phyloP scores from a whole-genome alignment of 2,888 invertebrate species.

The Aplocera efformata region DNA sequence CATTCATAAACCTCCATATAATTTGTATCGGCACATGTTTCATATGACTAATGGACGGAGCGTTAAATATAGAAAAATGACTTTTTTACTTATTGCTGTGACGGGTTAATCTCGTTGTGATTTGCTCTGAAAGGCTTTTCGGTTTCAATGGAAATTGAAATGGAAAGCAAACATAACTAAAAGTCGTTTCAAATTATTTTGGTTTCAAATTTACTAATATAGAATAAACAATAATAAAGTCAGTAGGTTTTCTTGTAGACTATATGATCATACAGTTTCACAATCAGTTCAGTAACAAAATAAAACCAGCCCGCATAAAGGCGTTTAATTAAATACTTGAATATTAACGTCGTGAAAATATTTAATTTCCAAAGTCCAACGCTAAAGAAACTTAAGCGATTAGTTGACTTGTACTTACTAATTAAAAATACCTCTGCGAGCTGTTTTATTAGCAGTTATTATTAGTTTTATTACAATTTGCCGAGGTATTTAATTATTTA shows the following conservation, averaged over 20 bases:
- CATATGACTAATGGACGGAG: slow-evolving; percentile 77
- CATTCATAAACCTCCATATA: slow-evolving; percentile 79
- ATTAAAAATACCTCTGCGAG: slow-evolving; percentile 25
- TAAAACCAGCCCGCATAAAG: slow-evolving; percentile 8
- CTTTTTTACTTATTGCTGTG: slow-evolving; percentile 52
- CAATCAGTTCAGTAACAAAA: slow-evolving; percentile 4
- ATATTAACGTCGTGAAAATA: slow-evolving; percentile 20
- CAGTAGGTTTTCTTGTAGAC: too few species aligned
- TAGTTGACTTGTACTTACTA: slow-evolving; percentile 21
- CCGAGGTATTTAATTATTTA: not conserved
- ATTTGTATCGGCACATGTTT: slow-evolving; percentile 80
- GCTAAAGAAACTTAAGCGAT: slow-evolving; percentile 17
- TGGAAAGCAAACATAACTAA: too few species aligned
- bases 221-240: too few species aligned
- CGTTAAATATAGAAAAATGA: slow-evolving; percentile 64
- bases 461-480: slow-evolving; percentile 10
- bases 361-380: slow-evolving; percentile 19
- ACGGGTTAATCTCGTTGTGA: slow-evolving; percentile 25
- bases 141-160: slow-evolving; percentile 1
- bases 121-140: slow-evolving; percentile 3
- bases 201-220: too few species aligned
- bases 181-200: too few species aligned
- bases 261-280: not conserved
- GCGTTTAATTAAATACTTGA: slow-evolving; percentile 26
- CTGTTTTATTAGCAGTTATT: slow-evolving; percentile 16